Conservation (phyloP, 2,888 invertebrate genomes). For the Prosopocoilus inquinatus region DNA sequence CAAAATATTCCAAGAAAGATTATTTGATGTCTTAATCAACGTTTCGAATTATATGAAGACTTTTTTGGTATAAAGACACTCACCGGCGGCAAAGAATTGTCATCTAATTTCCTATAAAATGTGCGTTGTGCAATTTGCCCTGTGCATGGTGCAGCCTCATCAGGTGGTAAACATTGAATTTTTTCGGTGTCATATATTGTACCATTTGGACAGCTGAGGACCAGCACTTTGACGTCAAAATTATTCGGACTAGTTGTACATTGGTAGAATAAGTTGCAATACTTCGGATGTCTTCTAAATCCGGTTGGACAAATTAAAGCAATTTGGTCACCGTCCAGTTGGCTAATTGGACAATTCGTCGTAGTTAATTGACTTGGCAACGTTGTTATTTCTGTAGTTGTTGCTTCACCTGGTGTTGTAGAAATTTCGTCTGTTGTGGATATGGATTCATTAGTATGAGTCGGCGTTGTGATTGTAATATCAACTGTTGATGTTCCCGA, state of each 20-base stretch:
- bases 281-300: slow-evolving; percentile 78
- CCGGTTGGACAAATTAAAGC: slow-evolving; percentile 78
- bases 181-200: slow-evolving; percentile 73
- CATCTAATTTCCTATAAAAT: slow-evolving; percentile 56
- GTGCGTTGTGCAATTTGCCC: slow-evolving; percentile 57
- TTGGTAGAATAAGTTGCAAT: slow-evolving; percentile 82
- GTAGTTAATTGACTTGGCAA: slow-evolving; percentile 35
- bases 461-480: slow-evolving; percentile 10
- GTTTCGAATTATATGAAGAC: too few species aligned
- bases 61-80: slow-evolving; percentile 37
- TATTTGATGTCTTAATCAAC: too few species aligned
- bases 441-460: not conserved
- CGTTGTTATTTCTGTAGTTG: slow-evolving; percentile 25
- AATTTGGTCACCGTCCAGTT: slow-evolving; percentile 68
- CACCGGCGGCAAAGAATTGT: slow-evolving; percentile 59
- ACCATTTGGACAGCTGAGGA: slow-evolving; percentile 73
- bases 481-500: slow-evolving; percentile 21
- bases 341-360: slow-evolving; percentile 52
- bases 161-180: slow-evolving; percentile 69
- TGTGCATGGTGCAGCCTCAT: slow-evolving; percentile 58
- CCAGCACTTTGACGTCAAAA: slow-evolving; percentile 70
- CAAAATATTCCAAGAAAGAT: too few species aligned
- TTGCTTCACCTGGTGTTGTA: slow-evolving; percentile 27
- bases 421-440: slow-evolving; percentile 5
- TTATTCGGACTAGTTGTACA: slow-evolving; percentile 66